Evolutionary conservation across 1,140 invertebrate genomes (phyloP), one percentile per base, ranked within the genome.

Genomic region (Drosophila biarmipes): DNA sequence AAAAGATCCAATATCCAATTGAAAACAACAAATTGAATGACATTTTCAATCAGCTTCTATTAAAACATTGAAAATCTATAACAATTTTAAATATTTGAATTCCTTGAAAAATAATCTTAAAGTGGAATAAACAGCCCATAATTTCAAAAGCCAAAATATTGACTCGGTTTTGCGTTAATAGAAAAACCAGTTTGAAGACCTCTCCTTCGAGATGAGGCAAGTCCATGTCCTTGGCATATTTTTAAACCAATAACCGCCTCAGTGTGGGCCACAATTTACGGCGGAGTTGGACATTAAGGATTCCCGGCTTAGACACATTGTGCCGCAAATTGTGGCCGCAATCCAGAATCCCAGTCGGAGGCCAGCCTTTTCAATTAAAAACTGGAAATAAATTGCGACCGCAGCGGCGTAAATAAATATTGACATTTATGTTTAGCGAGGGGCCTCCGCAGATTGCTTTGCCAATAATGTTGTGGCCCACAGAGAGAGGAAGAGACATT

Each of bases 391-490:
- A 66, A 66, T 76, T 76, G 72, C 67, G 56, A 69, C 63, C 66
- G 55, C 67, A 72, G 49, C 42, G 48, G 43, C 57, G 66, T 84
- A 84, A 77, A 80, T 78, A 77, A 73, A 80, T 86, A 80, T 85
- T 85, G 81, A 80, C 81, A 68, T 85, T 85, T 85, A 80, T 85
- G 76, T 68, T 85, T 80, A 68, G 59, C 75, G 34, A 38, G 17
- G 27, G 37, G 4, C 52, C 46, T 38, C 34, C 46, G 64, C 38
- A 51, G 63, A 52, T 61, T 56, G 52, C 52, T 59, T 76, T 57
- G 63, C 42, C 73, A 77, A 77, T 64, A 62, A 66, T 80, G 77
- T 80, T 31, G 29, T 31, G 73, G 63, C 54, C 76, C 31, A 19
- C 34, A 54, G 34, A 31, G 29, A 10, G 34, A 49, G 34, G 49